Conservation (phyloP, 2,888 invertebrate genomes). For the Epirrhoe alternata region DNA sequence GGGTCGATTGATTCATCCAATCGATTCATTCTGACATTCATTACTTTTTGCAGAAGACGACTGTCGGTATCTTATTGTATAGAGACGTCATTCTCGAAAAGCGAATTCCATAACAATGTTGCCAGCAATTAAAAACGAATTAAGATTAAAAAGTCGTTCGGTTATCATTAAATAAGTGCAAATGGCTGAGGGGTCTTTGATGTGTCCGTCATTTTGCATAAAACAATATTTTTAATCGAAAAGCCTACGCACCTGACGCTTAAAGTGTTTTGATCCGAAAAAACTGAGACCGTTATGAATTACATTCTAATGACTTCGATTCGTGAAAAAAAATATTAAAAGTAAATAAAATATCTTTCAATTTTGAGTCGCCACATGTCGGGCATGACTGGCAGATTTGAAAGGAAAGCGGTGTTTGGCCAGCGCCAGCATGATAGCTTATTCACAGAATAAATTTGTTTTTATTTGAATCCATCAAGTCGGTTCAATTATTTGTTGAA, state of each 20-base stretch:
- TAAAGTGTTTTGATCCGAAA: slow-evolving; percentile 56
- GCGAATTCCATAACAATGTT: slow-evolving; percentile 31
- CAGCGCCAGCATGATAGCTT: slow-evolving; percentile 42
- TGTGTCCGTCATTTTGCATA: slow-evolving; percentile 58
- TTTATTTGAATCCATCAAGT: slow-evolving; percentile 31
- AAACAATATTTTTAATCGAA: slow-evolving; percentile 59
- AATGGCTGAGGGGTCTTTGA: slow-evolving; percentile 53
- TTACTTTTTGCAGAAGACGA: slow-evolving; percentile 33
- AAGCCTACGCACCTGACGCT: slow-evolving; percentile 65
- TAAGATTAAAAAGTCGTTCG: slow-evolving; percentile 50
- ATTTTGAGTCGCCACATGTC: slow-evolving; percentile 78
- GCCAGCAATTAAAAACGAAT: slow-evolving; percentile 49
- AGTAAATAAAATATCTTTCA: slow-evolving; percentile 67
- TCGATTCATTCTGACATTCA: slow-evolving; percentile 39
- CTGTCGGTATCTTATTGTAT: slow-evolving; percentile 27
- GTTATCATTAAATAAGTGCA: slow-evolving; percentile 44
- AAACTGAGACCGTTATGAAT: slow-evolving; percentile 76
- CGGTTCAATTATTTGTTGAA: slow-evolving; percentile 26
- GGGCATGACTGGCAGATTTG: slow-evolving; percentile 72
- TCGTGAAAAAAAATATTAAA: slow-evolving; percentile 66
- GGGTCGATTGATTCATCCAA: slow-evolving; percentile 54
- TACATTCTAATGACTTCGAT: slow-evolving; percentile 79
- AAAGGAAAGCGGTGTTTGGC: slow-evolving; percentile 39
- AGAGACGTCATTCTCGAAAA: slow-evolving; percentile 34
- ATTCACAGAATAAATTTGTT: slow-evolving; percentile 42